Percentiles rank a stretch among this genome's conserved stretches.
These are phyloP conservation scores for Nephrotoma guestfalica DNA, from an alignment of 2,888 invertebrate species.

Conservation along the genomic window DNA sequence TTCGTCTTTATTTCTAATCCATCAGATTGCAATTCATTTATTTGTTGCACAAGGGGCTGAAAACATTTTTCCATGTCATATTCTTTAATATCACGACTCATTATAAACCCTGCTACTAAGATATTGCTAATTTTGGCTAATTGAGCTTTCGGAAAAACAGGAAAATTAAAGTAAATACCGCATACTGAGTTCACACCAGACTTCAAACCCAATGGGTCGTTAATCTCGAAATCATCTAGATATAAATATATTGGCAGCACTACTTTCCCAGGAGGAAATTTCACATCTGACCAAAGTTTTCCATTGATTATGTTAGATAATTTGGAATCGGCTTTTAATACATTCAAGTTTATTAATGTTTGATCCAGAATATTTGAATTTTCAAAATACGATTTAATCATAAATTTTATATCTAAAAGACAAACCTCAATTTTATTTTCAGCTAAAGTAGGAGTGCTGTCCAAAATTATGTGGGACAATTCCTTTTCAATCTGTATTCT, in stretches of 20 bases:
- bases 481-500: background rate
- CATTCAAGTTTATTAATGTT: background rate
- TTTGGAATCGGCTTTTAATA: background rate
- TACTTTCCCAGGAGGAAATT: background rate
- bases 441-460: background rate
- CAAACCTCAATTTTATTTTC: background rate
- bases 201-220: background rate
- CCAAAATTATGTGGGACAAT: background rate
- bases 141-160: background rate
- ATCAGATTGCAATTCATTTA: background rate
- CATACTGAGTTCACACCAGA: background rate
- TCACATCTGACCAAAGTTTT: background rate
- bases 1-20: background rate
- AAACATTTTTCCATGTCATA: background rate
- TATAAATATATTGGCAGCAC: background rate
- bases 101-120: background rate
- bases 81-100: background rate
- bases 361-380: background rate
- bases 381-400: background rate
- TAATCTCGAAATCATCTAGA: background rate
- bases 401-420: background rate
- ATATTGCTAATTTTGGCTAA: background rate
- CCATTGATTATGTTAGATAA: background rate
- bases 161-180: background rate
- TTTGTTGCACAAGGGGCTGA: background rate